A percentile compares a stretch with the other conserved stretches of the same genome.
Conservation (phyloP, 2,113 vertebrate genomes). For the Mobula hypostoma region DNA sequence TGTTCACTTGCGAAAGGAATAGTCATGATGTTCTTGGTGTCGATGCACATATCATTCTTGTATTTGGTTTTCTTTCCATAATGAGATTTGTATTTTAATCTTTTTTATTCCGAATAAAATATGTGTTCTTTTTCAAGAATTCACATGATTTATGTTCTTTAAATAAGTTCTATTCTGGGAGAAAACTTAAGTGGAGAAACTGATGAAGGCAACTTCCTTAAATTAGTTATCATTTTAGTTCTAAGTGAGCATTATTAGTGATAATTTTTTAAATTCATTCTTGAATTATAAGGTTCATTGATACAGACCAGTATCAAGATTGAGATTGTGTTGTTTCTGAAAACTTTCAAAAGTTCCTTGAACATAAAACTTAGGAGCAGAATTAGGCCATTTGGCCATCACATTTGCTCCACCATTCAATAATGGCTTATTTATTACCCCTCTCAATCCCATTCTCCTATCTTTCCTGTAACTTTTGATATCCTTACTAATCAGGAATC, state of each 20-base stretch:
- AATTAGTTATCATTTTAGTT: not conserved
- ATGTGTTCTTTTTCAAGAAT: not conserved
- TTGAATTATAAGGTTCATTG: not conserved
- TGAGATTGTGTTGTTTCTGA: too few relatives aligned
- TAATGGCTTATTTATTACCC: too few relatives aligned
- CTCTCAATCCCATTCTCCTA: too few relatives aligned
- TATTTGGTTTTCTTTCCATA: not conserved
- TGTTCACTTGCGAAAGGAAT: not conserved
- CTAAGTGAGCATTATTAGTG: not conserved
- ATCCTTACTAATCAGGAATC: too few relatives aligned
- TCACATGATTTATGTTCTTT: not conserved
- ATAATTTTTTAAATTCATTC: not conserved
- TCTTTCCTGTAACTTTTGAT: too few relatives aligned
- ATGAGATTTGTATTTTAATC: not conserved
- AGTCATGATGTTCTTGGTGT: not conserved
- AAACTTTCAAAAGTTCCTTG: too few relatives aligned
- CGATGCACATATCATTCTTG: not conserved
- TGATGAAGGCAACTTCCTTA: not conserved
- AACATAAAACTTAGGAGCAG: too few relatives aligned
- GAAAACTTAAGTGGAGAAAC: not conserved
- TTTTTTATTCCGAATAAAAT: not conserved
- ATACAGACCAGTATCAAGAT: not conserved
- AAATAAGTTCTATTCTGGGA: not conserved
- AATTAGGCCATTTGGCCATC: too few relatives aligned
- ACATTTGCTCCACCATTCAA: too few relatives aligned